phyloP scores from a whole-genome alignment of 2,888 invertebrate species.

The Drosophila meridiana region DNA sequence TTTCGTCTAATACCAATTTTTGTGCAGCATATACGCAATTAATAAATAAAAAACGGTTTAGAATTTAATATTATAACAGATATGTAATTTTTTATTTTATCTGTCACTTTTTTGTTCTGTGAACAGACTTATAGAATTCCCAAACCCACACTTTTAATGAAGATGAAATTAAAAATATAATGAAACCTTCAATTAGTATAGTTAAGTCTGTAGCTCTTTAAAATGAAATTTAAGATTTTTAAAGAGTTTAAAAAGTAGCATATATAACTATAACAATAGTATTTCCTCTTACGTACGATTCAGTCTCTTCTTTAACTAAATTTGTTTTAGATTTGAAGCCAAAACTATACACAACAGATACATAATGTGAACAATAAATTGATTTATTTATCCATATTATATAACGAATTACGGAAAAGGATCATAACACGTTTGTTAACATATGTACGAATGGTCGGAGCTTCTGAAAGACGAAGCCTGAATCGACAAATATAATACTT shows the following conservation, averaged over 20 bases:
- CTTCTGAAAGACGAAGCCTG: neutral
- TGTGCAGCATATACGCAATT: neutral
- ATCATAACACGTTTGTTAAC: neutral
- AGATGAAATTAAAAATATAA: neutral
- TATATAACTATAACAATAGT: neutral
- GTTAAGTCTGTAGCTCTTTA: neutral
- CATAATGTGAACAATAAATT: neutral
- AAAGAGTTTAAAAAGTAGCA: neutral
- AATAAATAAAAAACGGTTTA: neutral
- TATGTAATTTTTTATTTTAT: neutral
- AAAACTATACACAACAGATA: neutral
- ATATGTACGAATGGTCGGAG: neutral
- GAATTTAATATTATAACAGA: neutral
- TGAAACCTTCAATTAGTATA: neutral
- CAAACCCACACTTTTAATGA: neutral
- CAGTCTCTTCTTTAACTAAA: neutral
- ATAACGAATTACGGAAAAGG: neutral
- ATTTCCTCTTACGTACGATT: neutral
- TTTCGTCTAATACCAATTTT: neutral
- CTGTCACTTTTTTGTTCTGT: neutral
- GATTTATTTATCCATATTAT: slow-evolving; percentile 2
- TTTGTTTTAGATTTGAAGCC: too few species aligned
- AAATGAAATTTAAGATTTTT: neutral
- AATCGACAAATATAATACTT: neutral
- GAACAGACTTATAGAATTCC: neutral